Evolutionary conservation across 1,140 invertebrate species (phyloP).

Genomic region (Aradophagus sp.): DNA sequence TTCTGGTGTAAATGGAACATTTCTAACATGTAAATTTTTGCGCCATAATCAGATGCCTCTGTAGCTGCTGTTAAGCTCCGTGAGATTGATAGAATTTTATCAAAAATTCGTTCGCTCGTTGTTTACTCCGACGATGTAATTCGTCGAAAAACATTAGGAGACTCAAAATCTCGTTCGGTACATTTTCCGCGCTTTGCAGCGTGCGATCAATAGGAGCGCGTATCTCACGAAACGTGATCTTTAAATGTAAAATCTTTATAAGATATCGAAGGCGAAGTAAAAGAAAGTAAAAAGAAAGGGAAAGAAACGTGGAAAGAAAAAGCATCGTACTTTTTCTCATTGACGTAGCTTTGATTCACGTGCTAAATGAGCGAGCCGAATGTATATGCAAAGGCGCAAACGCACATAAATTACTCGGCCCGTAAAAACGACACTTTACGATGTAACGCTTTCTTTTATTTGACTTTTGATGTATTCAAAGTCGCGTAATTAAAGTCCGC

Average conservation of each 20-base stretch:
- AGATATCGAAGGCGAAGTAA: constrained; percentile 4
- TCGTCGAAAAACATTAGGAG: background rate
- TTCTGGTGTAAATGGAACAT: too few relatives aligned
- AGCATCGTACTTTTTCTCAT: constrained; percentile 1
- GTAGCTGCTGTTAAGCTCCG: too few relatives aligned
- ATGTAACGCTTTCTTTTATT: too few relatives aligned
- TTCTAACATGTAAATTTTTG: too few relatives aligned
- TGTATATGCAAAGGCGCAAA: too few relatives aligned
- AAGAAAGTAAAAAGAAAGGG: background rate
- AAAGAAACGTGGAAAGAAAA: background rate
- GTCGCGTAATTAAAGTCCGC: too few relatives aligned
- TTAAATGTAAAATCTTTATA: constrained; percentile 13
- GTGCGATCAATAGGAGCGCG: constrained; percentile 2
- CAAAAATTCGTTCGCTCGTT: background rate
- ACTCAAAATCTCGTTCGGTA: too few relatives aligned
- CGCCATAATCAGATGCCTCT: too few relatives aligned
- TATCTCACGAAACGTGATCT: constrained; percentile 5
- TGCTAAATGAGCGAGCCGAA: constrained; percentile 7
- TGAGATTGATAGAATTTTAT: too few relatives aligned
- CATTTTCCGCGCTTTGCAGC: background rate
- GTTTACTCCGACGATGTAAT: constrained; percentile 5
- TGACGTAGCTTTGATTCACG: constrained; percentile 13
- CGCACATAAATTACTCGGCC: constrained; percentile 3
- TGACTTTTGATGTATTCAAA: too few relatives aligned
- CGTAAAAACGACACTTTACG: constrained; percentile 6